Conservation (phyloP, 2,113 vertebrate species). For the Planiliza haematocheilus region DNA sequence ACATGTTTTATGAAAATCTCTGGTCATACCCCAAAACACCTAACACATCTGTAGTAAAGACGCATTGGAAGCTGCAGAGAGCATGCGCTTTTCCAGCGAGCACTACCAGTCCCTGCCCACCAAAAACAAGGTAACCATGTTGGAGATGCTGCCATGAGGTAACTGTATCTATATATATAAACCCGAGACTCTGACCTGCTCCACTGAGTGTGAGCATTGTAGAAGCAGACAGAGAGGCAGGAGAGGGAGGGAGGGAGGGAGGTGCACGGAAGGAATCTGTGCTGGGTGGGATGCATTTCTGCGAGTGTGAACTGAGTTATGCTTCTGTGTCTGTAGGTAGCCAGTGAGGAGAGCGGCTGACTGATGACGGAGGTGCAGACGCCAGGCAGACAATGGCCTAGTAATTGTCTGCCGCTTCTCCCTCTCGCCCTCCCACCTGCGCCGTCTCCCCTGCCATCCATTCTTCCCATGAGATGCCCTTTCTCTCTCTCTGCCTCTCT, state of each 20-base stretch:
- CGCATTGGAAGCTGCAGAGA: no score
- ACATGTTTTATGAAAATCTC: no score
- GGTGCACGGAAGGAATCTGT: constrained; percentile 10
- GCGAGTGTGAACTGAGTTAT: constrained; percentile 24
- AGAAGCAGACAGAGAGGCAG: constrained; percentile 21
- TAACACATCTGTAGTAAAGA: no score
- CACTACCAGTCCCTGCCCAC: constrained; percentile 11
- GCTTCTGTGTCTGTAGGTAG: constrained; percentile 37
- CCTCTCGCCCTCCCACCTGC: constrained; percentile 35
- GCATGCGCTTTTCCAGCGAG: neutral
- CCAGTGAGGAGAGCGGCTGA: constrained; percentile 66
- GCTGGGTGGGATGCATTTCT: constrained; percentile 31
- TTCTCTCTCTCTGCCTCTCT: constrained; percentile 16
- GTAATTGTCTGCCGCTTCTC: constrained; percentile 72
- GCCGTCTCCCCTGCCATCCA: constrained; percentile 15
- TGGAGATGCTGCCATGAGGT: constrained; percentile 31
- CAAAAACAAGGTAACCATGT: neutral
- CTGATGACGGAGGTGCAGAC: constrained; percentile 74
- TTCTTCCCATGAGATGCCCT: constrained; percentile 37
- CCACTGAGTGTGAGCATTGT: constrained; percentile 23
- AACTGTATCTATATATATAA: constrained; percentile 57
- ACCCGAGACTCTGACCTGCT: constrained; percentile 53
- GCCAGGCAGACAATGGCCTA: constrained; percentile 82
- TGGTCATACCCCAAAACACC: no score
- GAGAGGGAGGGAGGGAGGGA: constrained; percentile 6